Base-by-base conservation (phyloP, 1,140 invertebrate species). In the Drosophila mojavensis region DNA sequence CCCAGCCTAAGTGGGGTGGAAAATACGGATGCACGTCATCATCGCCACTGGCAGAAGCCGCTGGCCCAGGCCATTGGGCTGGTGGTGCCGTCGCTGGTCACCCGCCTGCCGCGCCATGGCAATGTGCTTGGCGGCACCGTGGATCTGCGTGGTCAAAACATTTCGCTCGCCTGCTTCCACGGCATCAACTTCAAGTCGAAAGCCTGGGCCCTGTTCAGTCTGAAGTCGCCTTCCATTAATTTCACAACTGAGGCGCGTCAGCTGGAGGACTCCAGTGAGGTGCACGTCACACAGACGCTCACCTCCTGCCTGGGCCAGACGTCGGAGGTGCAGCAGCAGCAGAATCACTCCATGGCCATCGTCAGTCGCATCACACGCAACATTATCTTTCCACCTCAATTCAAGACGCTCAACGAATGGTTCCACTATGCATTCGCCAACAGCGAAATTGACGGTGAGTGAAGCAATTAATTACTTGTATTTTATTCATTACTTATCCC, bases 91-190 rank as follows among this genome's bases (percentile, higher is more conserved):
- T 97, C 96, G 60, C 94, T 98, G 81, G 94, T 91, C 48, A 94
- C 93, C 59, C 94, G 94, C 4, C 91, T 96, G 48, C 95, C 96
- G 0, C 93, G 95, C 6, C 96, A 95, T 61, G 97, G 97, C 10
- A 97, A 97, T 2, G 96, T 99, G 11, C 93, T 99, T 0, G 98
- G 98, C 15, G 98, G 98, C 30, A 97, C 96, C n/a, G 96, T 98
- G 94, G 97, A 98, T 88, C 93, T 99, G 13, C 96, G 97, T 77
- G 96, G 96, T 20, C 97, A 96, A 30, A 98, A 98, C 91, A 97
- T 99, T 45, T 98, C 98, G 11, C 93, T 99, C 41, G 98, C 98
- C 6, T 99, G 98, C 93, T 99, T 99, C 94, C 98, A 99, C 93
- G 98, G 98, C 5, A 97, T 98, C 81, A 99, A 99, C 93, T 98